Percentiles rank a stretch among this genome's conserved stretches.
These are phyloP conservation scores for Oligia fasciuncula DNA, from an alignment of 2,888 invertebrate species.

Conservation along the genomic window DNA sequence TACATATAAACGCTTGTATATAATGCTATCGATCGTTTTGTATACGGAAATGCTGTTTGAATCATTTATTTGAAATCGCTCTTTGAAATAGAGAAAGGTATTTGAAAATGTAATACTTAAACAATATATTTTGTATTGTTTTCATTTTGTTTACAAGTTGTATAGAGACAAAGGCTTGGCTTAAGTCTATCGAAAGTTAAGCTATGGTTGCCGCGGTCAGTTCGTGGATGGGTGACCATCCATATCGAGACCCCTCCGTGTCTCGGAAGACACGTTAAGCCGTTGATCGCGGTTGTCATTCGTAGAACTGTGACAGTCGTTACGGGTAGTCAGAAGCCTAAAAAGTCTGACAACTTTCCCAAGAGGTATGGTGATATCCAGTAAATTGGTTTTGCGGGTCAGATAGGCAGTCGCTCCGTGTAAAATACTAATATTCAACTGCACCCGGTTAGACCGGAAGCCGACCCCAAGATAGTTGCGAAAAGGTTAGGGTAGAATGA, in stretches of 20 bases:
- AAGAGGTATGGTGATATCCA: too few species aligned
- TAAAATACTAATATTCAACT: background rate
- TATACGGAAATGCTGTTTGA: constrained; percentile 21
- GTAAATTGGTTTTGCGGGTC: background rate
- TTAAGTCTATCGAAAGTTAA: background rate
- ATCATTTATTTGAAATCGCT: constrained; percentile 38
- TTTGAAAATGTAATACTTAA: background rate
- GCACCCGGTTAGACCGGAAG: too few species aligned
- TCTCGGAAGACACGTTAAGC: background rate
- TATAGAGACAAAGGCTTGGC: background rate
- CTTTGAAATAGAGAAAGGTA: constrained; percentile 5
- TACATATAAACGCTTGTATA: constrained; percentile 9
- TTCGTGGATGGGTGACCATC: background rate
- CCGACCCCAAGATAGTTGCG: background rate
- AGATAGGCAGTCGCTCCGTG: background rate
- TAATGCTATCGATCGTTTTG: constrained; percentile 29
- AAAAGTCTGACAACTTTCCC: background rate
- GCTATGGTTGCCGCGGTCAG: background rate
- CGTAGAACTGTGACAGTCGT: background rate
- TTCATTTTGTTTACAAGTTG: background rate
- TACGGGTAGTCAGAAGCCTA: too few species aligned
- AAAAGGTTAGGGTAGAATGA: background rate
- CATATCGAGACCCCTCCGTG: background rate
- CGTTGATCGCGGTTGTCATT: background rate
- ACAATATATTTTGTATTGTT: background rate